These are phyloP conservation scores for Ascidia mentula DNA, from an alignment of 23 tunicate genomes.

Conservation along the genomic window DNA sequence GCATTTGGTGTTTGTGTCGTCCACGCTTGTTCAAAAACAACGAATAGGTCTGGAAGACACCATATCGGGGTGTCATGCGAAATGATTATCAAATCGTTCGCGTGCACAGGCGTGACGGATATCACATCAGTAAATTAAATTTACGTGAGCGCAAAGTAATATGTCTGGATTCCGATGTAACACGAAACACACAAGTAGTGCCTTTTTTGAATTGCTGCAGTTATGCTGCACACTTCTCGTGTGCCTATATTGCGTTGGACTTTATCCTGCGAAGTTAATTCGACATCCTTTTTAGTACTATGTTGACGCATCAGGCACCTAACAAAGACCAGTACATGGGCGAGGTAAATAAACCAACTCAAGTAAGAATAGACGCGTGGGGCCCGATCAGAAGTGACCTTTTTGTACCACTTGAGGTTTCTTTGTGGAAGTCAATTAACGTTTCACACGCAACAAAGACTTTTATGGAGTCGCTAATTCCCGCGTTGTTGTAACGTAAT, in stretches of 20 bases:
- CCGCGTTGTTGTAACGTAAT: not conserved
- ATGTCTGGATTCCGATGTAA: not conserved
- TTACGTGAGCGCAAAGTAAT: not conserved
- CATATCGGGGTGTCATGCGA: not conserved
- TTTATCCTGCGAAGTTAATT: not conserved
- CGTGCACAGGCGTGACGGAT: not conserved
- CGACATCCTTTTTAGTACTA: not conserved
- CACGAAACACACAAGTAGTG: too few relatives aligned
- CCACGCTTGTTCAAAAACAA: not conserved
- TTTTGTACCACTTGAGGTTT: not conserved
- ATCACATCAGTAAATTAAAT: not conserved
- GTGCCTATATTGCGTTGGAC: too few relatives aligned
- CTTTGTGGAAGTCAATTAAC: slow-evolving; percentile 4
- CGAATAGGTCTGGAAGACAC: not conserved
- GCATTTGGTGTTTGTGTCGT: slow-evolving; percentile 4
- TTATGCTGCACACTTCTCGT: too few relatives aligned
- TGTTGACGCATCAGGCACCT: not conserved
- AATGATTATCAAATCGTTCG: not conserved
- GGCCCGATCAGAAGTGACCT: not conserved
- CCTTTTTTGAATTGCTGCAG: too few relatives aligned
- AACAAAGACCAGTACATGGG: slow-evolving; percentile 9
- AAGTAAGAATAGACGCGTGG: not conserved
- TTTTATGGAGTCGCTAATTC: not conserved
- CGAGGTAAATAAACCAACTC: slow-evolving; percentile 2
- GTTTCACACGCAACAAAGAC: not conserved